Base-by-base conservation (phyloP, 2,113 vertebrate genomes). In the Parus major region DNA sequence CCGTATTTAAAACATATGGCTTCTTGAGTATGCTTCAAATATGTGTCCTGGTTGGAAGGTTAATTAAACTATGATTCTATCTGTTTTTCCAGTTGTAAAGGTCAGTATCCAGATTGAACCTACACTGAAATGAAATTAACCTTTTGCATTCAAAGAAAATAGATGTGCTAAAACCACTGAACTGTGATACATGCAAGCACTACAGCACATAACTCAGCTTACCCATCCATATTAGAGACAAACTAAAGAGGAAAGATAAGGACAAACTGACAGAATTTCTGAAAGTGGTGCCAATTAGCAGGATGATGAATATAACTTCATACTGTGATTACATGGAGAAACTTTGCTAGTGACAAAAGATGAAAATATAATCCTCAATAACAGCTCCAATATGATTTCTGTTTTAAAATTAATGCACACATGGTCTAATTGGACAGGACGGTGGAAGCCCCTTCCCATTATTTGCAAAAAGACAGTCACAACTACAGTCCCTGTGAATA, bases 31-130 rank as follows among this genome's bases (percentile, higher is more conserved):
- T 57, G 35, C 93, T 96, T 96, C 95, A 91, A 79, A 93, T 96
- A 96, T 44, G 68, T 88, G 95, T 92, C 81, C 94, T 96, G 56
- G 82, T 41, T 95, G 86, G 94, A 92, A 96, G 91, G 94, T 97
- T 97, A 97, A 98, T 97, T 96, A 97, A 96, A 91, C 88, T 82
- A 69, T 68, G 76, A 95, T 93, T 96, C 96, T 96, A 92, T 94
- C 95, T 97, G 94, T 57, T 96, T 77, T 96, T 96, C 95, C 95
- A 96, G 78, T 97, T 97, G 94, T 93, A 97, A 98, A 97, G 88
- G 94, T 98, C 95, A 95, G 82, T 69, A 91, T 91, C 92, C 47
- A 94, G 31, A 97, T 82, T 95, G 89, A 96, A 97, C 97, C 86
- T 95, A 87, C 82, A 94, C 35, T 70, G 75, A 95, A 95, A 92